Evolutionary conservation across 1,140 invertebrate species (phyloP).

Genomic region (Aphelinus certus): DNA sequence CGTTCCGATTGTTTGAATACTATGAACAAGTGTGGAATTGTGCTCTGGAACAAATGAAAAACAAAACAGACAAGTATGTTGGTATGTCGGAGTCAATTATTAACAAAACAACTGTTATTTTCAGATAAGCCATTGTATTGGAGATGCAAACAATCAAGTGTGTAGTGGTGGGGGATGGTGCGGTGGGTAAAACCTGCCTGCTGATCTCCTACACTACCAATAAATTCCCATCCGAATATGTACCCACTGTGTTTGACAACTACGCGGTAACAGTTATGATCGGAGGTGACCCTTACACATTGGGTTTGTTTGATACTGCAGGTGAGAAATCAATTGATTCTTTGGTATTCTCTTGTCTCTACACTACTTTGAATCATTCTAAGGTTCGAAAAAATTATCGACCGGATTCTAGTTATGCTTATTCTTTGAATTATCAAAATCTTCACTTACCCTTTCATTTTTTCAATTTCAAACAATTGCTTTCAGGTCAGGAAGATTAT

Average conservation of each 20-base stretch:
- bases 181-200: constrained; percentile 96
- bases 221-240: constrained; percentile 98
- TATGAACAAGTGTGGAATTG: too few relatives aligned
- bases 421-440: too few relatives aligned
- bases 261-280: constrained; percentile 99
- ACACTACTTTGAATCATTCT: too few relatives aligned
- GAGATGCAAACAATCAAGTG: constrained; percentile 99
- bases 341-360: too few relatives aligned
- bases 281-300: constrained; percentile 96
- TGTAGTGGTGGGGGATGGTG: constrained; percentile 96
- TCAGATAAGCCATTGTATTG: constrained; percentile 45
- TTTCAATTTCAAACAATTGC: background rate
- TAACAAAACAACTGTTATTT: background rate
- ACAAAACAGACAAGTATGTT: too few relatives aligned
- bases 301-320: constrained; percentile 97
- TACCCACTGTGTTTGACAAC: constrained; percentile 98
- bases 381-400: too few relatives aligned
- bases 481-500: constrained; percentile 92
- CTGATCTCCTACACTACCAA: constrained; percentile 93
- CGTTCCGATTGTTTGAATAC: too few relatives aligned
- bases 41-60: too few relatives aligned
- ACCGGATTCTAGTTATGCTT: too few relatives aligned
- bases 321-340: constrained; percentile 64
- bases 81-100: too few relatives aligned
- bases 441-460: too few relatives aligned